These are phyloP conservation scores for Corydoras sp. DNA, from an alignment of 2,113 vertebrate species.

Conservation along the genomic window DNA sequence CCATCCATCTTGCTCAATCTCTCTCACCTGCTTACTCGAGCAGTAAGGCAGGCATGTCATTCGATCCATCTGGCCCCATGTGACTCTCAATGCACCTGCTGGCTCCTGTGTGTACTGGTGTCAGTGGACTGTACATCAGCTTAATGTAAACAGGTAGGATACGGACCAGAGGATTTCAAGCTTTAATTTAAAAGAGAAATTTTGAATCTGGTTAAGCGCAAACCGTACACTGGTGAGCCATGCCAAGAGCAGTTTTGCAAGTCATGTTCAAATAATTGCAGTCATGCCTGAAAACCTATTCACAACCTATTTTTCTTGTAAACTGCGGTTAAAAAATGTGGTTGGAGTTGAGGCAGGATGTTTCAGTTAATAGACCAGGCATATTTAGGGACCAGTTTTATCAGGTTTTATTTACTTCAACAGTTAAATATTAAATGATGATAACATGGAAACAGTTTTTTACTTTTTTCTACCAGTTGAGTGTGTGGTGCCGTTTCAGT, in stretches of 20 bases:
- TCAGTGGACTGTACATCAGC: constrained; percentile 5
- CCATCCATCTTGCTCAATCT: constrained; percentile 5
- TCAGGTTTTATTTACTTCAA: no score
- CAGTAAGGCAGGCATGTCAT: constrained; percentile 26
- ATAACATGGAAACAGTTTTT: no score
- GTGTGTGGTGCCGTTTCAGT: no score
- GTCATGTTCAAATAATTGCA: no score
- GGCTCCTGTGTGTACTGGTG: constrained; percentile 12
- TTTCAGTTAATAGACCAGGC: no score
- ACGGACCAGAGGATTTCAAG: background rate
- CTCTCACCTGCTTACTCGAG: constrained; percentile 13
- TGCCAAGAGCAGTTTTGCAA: background rate
- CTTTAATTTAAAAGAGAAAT: constrained; percentile 13
- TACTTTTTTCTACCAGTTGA: no score
- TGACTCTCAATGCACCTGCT: constrained; percentile 22
- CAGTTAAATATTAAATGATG: no score
- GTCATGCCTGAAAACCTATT: no score
- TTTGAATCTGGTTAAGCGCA: background rate
- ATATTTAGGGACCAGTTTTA: no score
- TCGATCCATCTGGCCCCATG: constrained; percentile 28
- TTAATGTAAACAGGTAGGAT: constrained; percentile 3
- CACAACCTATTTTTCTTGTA: no score
- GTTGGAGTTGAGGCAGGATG: no score
- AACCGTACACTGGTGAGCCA: background rate
- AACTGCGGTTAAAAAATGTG: no score